Conservation (phyloP, 2,888 invertebrate genomes). For the Lordiphosa andalusiaca region DNA sequence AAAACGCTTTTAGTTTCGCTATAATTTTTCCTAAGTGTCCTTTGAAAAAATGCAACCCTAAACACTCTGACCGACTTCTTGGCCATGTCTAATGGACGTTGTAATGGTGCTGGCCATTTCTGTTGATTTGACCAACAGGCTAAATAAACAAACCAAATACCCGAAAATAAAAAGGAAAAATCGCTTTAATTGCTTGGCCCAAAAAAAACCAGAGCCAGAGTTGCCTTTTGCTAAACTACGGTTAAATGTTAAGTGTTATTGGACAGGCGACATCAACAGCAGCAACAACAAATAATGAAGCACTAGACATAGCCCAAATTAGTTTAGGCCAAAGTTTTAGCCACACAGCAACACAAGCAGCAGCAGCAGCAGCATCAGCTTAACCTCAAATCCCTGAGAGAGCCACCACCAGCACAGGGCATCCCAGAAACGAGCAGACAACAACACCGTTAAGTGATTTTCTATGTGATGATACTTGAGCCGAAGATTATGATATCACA, state of each 20-base stretch:
- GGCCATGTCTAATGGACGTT: conserved; percentile 63
- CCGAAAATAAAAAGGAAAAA: conserved; percentile 13
- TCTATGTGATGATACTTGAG: conserved; percentile 76
- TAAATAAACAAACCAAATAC: conserved; percentile 41
- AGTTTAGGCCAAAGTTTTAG: conserved; percentile 75
- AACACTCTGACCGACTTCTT: conserved; percentile 29
- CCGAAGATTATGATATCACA: conserved; percentile 72
- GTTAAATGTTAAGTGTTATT: conserved; percentile 60
- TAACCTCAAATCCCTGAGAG: conserved; percentile 66
- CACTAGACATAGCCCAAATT: conserved; percentile 62
- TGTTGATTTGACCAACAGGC: conserved; percentile 36
- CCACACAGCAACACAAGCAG: conserved; percentile 34
- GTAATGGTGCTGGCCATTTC: conserved; percentile 49
- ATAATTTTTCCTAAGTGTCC: conserved; percentile 1
- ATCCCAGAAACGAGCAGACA: conserved; percentile 28
- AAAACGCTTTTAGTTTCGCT: too few relatives aligned
- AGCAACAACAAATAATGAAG: conserved; percentile 58
- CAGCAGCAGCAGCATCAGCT: conserved; percentile 36
- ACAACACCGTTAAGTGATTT: conserved; percentile 70
- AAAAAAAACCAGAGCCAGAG: conserved; percentile 11
- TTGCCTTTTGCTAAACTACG: conserved; percentile 36
- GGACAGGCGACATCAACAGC: conserved; percentile 41
- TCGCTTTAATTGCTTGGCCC: conserved; percentile 49
- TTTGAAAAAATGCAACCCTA: conserved; percentile 11
- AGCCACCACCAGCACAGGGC: conserved; percentile 2